Base-by-base conservation (phyloP, 2,113 vertebrate genomes). In the Sorex araneus region DNA sequence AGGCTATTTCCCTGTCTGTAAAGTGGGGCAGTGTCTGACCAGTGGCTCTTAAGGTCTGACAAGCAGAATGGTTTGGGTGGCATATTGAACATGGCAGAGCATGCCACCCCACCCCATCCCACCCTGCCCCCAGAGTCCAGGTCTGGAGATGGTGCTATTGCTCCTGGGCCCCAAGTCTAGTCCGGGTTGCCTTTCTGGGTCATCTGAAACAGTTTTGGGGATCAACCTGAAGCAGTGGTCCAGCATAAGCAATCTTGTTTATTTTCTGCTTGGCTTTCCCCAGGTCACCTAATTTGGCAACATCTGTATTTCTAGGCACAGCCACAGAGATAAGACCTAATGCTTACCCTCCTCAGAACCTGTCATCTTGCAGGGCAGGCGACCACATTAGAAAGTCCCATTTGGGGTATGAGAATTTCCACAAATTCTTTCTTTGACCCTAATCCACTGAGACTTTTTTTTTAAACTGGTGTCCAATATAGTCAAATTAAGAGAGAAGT, bases 41-140 rank as follows among this genome's bases (percentile, higher is more conserved):
- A 5, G 10, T 6, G 9, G 4, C 45, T 67, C 18, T 50, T 34
- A 15, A 15, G 47, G 4, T 43, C 0, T 28, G 43, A 6, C 16
- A 21, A 50, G 66, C 57, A 45, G 32, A n/a, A 23, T 57, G 0
- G 66, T 28, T 74, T 23, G 81, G 45, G 54, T 10, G 54, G n/a
- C 21, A 76, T 4, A 0, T 70, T 50, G 36, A 27, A 11, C 25
- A 1, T 23, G 16, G 15, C 2, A 3, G 32, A 21, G 7, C 25
- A 0, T 23, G 21, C 23, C 2, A 3, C 0, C 25, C 27, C 36
- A 4, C 36, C 0, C n/a, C n/a, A n/a, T n/a, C n/a, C n/a, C n/a
- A n/a, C 10, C 34, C 36, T 19, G 0, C 8, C 15, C 12, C 0
- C 32, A 45, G 34, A 25, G 6, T 8, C n/a, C 40, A 5, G 10